Conservation (phyloP, 2,113 vertebrate genomes). For the Seriola dumerili region DNA sequence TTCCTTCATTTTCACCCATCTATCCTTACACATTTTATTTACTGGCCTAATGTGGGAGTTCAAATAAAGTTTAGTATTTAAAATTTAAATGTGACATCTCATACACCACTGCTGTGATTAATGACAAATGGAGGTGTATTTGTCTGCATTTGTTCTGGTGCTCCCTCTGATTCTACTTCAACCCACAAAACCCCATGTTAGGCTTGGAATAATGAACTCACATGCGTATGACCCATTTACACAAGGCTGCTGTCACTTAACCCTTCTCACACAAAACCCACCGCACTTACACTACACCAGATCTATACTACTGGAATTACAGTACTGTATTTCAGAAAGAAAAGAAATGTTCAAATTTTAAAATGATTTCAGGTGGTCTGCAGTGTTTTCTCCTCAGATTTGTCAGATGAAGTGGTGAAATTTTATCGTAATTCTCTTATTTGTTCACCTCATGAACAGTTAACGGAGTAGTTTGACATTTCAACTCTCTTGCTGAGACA, state of each 20-base stretch:
- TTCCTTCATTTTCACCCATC: not conserved
- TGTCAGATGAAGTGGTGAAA: not conserved
- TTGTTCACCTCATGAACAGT: not conserved
- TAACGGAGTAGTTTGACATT: not conserved
- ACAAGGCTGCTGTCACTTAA: too few relatives aligned
- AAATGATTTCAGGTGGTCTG: too few relatives aligned
- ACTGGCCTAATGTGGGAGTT: not conserved
- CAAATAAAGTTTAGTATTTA: slow-evolving; percentile 15
- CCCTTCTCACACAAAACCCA: too few relatives aligned
- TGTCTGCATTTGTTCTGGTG: not conserved
- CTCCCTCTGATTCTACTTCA: too few relatives aligned
- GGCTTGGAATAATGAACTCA: too few relatives aligned
- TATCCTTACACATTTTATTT: not conserved
- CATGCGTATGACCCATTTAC: too few relatives aligned
- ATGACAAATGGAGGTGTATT: not conserved
- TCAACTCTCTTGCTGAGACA: not conserved
- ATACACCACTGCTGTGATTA: not conserved
- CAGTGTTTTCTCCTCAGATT: not conserved
- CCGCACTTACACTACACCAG: too few relatives aligned
- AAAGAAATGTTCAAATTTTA: too few relatives aligned
- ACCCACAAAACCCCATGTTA: too few relatives aligned
- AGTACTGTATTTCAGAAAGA: too few relatives aligned
- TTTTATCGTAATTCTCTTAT: not conserved
- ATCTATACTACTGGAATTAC: too few relatives aligned
- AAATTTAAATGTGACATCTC: not conserved